Conservation (phyloP, 2,888 invertebrate species). For the Oscheius myriophilus region DNA sequence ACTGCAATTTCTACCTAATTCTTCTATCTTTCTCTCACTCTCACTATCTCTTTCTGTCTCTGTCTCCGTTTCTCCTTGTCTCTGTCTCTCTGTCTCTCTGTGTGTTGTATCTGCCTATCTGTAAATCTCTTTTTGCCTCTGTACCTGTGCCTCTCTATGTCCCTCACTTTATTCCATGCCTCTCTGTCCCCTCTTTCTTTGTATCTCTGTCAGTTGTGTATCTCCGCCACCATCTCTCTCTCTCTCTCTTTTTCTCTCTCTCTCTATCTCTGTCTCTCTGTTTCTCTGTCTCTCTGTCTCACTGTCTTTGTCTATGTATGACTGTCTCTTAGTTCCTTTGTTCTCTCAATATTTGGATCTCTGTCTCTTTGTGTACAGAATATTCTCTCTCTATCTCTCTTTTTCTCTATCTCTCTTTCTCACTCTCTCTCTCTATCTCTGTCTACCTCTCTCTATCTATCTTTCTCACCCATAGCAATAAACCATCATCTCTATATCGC, state of each 20-base stretch:
- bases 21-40: not conserved
- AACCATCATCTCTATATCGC: too few relatives aligned
- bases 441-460: too few relatives aligned
- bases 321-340: not conserved
- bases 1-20: not conserved
- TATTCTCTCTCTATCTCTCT: not conserved
- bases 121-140: not conserved
- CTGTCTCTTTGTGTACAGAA: too few relatives aligned
- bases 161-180: not conserved
- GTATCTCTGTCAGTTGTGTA: too few relatives aligned
- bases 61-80: too few relatives aligned
- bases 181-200: not conserved
- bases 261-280: not conserved
- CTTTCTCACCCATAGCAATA: too few relatives aligned
- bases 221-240: too few relatives aligned
- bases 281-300: conserved; percentile 5
- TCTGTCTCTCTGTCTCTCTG: conserved; percentile 3
- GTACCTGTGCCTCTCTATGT: not conserved
- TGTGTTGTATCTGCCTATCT: too few relatives aligned
- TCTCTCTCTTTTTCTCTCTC: not conserved
- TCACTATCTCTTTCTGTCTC: too few relatives aligned
- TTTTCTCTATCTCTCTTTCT: not conserved
- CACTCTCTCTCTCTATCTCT: not conserved
- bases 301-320: not conserved
- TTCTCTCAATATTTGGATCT: not conserved